Evolutionary conservation across 2,888 invertebrate genomes (phyloP), one percentile per base, ranked within the genome.

Genomic region (Anorthoa munda): DNA sequence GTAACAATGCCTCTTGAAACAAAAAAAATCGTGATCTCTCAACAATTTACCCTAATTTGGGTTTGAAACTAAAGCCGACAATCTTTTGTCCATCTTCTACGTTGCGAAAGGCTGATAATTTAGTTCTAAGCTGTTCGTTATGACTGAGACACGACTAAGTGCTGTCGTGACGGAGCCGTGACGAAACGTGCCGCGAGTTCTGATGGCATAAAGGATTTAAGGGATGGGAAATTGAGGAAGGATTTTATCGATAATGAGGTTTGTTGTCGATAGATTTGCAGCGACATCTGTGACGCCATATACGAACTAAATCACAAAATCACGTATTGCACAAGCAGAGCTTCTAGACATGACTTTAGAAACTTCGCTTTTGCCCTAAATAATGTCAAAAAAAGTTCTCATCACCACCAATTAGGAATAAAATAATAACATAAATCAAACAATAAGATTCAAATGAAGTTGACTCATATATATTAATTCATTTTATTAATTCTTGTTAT

Each of bases 131-230:
- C 82, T 72, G 75, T 83, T 84, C 75, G 86, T 86, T 86, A 87
- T 84, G 81, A 76, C 81, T 85, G 69, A 74, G 72, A 86, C 88
- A 87, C 87, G 87, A 86, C 84, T 82, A 60, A 83, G 78, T 81
- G 77, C 65, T 75, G 84, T 90, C 90, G 91, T 92, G 90, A 91
- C 88, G 80, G 79, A 73, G 79, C 80, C 48, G 82, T 90, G 89
- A 82, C 79, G 89, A 86, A 90, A 90, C 90, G 89, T 89, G 91
- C 77, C 75, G 58, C 26, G 87, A 69, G 79, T 89, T 84, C 77
- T 87, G 87, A 90, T 89, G 86, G 70, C 74, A 79, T 84, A 80
- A 87, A 82, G 76, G 82, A 75, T 23, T 80, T 74, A 77, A 85
- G 82, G 77, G 87, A 84, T 78, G 84, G 73, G 75, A 66, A 48